Base-by-base conservation (phyloP, 2,113 vertebrate genomes). In the Tenebrosternarchus preto region DNA sequence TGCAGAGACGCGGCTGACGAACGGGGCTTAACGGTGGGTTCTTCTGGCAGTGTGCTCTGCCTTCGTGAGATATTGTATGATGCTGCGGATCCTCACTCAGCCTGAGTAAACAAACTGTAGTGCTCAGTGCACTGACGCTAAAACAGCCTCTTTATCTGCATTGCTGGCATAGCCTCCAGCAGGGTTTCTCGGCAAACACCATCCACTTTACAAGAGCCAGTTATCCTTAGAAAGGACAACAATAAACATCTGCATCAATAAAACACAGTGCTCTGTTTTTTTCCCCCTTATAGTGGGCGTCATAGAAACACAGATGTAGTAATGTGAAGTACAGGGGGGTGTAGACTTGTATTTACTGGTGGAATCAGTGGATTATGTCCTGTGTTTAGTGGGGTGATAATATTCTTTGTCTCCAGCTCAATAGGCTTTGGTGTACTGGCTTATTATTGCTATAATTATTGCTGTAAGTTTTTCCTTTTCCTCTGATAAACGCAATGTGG, bases 1-100 rank as follows among this genome's bases (percentile, higher is more conserved):
- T 74, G 63, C 70, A 15, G 24, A 83, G 72, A 83, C 15, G n/a
- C 17, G 17, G 53, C 63, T 77, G 78, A 84, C 50, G 46, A 83
- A 77, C 73, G 9, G 36, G n/a, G 33, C 69, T 73, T 76, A 46
- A 67, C 72, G 80, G 64, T 67, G 4, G 25, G 60, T 50, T 31
- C 31, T 46, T 43, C 61, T 67, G 50, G 77, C 77, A 83, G 63
- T 9, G 4, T 59, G 24, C 67, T 56, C 11, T 39, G 63, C 27
- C 43, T 74, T 83, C 20, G 22, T n/a, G 33, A 50, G 50, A 59
- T 56, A 57, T 57, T 7, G 56, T 19, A 29, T 67, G 22, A 80
- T 70, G 60, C 8, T n/a, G 36, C 36, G 29, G 31, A 15, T 17
- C 64, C 53, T 16, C 33, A 8, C 29, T 36, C 36, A 4, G 25